These are phyloP conservation scores for Cepaea nemoralis DNA, from an alignment of 1,140 invertebrate genomes.

Conservation along the genomic window DNA sequence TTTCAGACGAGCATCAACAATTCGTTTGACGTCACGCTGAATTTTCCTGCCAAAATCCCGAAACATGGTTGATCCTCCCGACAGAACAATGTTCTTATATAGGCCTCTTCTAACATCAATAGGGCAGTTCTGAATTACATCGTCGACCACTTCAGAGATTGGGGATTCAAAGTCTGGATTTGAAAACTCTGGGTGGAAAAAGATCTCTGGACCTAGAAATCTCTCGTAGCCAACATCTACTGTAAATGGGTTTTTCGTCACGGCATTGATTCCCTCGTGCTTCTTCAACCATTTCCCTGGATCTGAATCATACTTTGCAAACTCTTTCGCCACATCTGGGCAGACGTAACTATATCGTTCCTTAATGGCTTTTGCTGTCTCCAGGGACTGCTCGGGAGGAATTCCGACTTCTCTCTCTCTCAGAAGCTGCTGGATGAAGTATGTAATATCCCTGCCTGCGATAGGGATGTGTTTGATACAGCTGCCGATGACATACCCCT, in stretches of 20 bases:
- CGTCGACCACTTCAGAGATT: constrained; percentile 97
- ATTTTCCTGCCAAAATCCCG: constrained; percentile 95
- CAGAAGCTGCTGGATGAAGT: constrained; percentile 97
- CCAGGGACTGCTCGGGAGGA: constrained; percentile 98
- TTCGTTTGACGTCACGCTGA: constrained; percentile 95
- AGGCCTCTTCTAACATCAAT: constrained; percentile 97
- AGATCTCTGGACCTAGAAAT: constrained; percentile 98
- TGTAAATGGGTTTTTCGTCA: constrained; percentile 93
- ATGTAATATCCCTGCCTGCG: constrained; percentile 98
- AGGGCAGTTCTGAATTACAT: constrained; percentile 98
- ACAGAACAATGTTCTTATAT: constrained; percentile 98
- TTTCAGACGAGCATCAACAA: constrained; percentile 92
- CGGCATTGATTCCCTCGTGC: constrained; percentile 91
- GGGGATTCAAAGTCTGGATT: constrained; percentile 99
- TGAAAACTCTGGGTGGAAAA: constrained; percentile 98
- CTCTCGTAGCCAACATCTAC: constrained; percentile 99
- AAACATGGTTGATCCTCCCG: constrained; percentile 99
- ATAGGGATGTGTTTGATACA: constrained; percentile 99
- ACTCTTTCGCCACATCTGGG: constrained; percentile 99
- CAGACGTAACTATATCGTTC: constrained; percentile 98
- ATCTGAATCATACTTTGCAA: constrained; percentile 97
- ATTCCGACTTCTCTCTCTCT: constrained; percentile 97
- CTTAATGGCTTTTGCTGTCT: constrained; percentile 99
- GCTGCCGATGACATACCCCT: constrained; percentile 99
- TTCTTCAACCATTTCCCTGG: constrained; percentile 95